Percentiles rank a stretch among this genome's conserved stretches.
Evolutionary conservation across 2,888 invertebrate species (phyloP).

Genomic region (Tiphia femorata): DNA sequence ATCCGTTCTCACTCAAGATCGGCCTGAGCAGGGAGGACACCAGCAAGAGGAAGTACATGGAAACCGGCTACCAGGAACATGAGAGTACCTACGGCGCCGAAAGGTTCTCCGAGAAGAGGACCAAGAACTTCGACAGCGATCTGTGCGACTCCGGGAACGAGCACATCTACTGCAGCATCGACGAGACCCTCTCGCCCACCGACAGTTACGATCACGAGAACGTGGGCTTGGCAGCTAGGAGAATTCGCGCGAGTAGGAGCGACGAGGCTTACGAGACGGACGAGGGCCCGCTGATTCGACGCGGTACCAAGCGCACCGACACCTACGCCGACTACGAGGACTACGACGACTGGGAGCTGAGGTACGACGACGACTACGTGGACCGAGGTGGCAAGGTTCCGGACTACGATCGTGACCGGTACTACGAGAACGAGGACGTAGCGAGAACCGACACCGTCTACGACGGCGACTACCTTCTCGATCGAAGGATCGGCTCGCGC

Average conservation of each 20-base stretch:
- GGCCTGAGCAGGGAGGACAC: conserved; percentile 41
- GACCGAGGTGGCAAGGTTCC: conserved; percentile 37
- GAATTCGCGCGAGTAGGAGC: conserved; percentile 48
- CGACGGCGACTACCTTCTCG: conserved; percentile 4
- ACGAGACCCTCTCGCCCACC: conserved; percentile 70
- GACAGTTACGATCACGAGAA: conserved; percentile 31
- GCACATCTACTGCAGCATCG: conserved; percentile 72
- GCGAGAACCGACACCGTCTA: not conserved
- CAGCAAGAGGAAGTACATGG: conserved; percentile 51
- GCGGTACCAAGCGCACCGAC: conserved; percentile 56
- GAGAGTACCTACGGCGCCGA: conserved; percentile 36
- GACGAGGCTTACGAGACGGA: conserved; percentile 53
- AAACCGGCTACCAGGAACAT: conserved; percentile 41
- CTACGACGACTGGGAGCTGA: conserved; percentile 48
- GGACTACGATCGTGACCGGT: conserved; percentile 27
- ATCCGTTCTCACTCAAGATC: conserved; percentile 34
- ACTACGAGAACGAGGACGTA: not conserved
- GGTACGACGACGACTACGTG: conserved; percentile 43
- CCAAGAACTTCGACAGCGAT: conserved; percentile 38
- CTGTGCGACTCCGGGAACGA: conserved; percentile 46
- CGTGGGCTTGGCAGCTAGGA: conserved; percentile 37
- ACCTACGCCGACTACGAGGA: conserved; percentile 54
- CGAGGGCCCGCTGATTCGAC: conserved; percentile 12
- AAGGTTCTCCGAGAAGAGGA: conserved; percentile 43
- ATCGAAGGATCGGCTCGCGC: not conserved